These are phyloP conservation scores for Eilema depressum DNA, from an alignment of 2,888 invertebrate species.

Conservation along the genomic window DNA sequence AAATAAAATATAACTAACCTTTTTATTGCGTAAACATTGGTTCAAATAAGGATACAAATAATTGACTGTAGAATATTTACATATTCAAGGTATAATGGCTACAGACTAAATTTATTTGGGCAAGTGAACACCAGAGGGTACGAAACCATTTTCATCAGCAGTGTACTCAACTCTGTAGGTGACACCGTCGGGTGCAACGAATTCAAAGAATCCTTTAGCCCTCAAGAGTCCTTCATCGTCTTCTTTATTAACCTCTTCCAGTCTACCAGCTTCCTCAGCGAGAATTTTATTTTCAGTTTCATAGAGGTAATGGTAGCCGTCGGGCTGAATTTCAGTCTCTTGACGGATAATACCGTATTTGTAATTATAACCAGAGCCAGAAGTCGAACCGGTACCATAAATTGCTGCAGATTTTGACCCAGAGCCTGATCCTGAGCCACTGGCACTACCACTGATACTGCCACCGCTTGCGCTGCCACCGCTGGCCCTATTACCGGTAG, in stretches of 20 bases:
- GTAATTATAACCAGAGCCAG: constrained; percentile 66
- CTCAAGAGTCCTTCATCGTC: constrained; percentile 65
- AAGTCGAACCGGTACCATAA: constrained; percentile 29
- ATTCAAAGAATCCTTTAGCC: constrained; percentile 80
- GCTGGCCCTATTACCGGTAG: too few relatives aligned
- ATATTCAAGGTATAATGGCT: neutral
- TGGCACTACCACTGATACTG: constrained; percentile 19
- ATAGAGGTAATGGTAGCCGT: constrained; percentile 82
- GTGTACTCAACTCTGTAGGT: constrained; percentile 82
- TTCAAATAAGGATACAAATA: neutral
- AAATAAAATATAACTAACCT: neutral
- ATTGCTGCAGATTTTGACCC: constrained; percentile 33
- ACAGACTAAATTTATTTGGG: constrained; percentile 64
- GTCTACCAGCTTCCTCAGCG: constrained; percentile 77
- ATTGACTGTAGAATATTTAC: neutral
- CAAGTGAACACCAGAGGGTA: constrained; percentile 72
- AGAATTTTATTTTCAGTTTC: constrained; percentile 84
- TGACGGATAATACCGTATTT: constrained; percentile 79
- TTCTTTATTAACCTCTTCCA: constrained; percentile 70
- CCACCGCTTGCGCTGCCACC: constrained; percentile 33
- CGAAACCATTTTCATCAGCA: constrained; percentile 81
- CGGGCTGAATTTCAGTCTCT: constrained; percentile 68
- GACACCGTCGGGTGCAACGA: constrained; percentile 77
- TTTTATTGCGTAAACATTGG: neutral
- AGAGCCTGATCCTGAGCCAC: constrained; percentile 4